Base-by-base conservation (phyloP, 2,797 vertebrate species). In the Morus bassanus region DNA sequence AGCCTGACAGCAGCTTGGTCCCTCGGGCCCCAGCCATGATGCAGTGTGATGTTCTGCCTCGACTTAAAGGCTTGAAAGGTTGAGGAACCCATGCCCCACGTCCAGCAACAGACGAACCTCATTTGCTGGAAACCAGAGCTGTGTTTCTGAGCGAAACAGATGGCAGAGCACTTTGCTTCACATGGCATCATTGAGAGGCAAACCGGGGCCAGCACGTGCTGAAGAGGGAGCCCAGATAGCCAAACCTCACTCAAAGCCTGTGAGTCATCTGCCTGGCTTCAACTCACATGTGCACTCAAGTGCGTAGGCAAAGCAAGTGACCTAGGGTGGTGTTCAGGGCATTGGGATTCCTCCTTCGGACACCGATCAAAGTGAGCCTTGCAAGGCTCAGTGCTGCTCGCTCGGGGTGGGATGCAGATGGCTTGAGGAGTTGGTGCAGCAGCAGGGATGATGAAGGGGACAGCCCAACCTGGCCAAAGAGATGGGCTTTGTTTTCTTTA, bases 151-250 rank as follows among this genome's bases (percentile, higher is more conserved):
- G 68, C 3, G 3, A 80, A 70, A 39, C 2, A 37, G 51, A 8
- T 6, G 53, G n/a, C 68, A 61, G 25, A 69, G 33, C 37, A 13
- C 39, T 84, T 89, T 84, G 21, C 56, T 69, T 30, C 19, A 19
- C 1, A 2, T 18, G 22, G 64, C 74, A 41, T 53, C 16, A 1
- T 1, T 6, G 43, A 54, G 60, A 84, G 19, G 30, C 33, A 78
- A 45, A 35, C 3, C 0, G 1, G 35, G 13, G 33, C 33, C 1
- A 5, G 12, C 3, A 0, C 0, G 0, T 63, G 56, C 33, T 1
- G 0, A 51, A 30, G 9, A 17, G 18, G 43, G 30, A 56, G 18
- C 51, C 35, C 45, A 51, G 54, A 24, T n/a, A 33, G 48, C 37
- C 50, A 63, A 54, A 83, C 21, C 39, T 73, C 41, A 11, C 53